These are phyloP conservation scores for Stenodera caucasica DNA, from an alignment of 2,888 invertebrate genomes.

Conservation along the genomic window DNA sequence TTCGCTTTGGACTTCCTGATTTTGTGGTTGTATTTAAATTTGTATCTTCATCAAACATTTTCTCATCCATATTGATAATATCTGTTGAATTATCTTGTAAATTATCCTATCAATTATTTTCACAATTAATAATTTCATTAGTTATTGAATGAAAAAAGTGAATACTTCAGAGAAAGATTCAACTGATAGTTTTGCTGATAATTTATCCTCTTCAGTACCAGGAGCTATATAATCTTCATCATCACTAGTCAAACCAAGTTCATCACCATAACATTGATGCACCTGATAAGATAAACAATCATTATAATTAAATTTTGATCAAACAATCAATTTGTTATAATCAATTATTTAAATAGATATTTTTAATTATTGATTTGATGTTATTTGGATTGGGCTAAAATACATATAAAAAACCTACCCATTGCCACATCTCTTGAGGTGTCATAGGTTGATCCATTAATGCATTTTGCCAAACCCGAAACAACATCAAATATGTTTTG, in stretches of 20 bases:
- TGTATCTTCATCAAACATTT: not conserved
- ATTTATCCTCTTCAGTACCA: constrained; percentile 59
- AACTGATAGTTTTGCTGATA: constrained; percentile 57
- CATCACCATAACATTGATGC: constrained; percentile 91
- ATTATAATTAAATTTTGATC: too few relatives aligned
- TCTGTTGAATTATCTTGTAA: not conserved
- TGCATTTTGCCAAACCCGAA: constrained; percentile 95
- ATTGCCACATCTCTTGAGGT: constrained; percentile 84
- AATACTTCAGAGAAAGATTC: constrained; percentile 52
- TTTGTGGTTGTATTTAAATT: not conserved
- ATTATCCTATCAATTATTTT: not conserved
- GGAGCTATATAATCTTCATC: constrained; percentile 84
- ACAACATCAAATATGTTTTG: constrained; percentile 93
- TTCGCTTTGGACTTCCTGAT: not conserved
- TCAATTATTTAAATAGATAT: not conserved
- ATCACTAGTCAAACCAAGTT: constrained; percentile 89
- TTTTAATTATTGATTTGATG: constrained; percentile 9
- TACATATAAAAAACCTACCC: constrained; percentile 61
- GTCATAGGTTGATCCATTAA: constrained; percentile 86
- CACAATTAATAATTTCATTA: constrained; percentile 7
- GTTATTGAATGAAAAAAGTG: not conserved
- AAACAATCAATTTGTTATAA: not conserved
- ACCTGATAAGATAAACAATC: constrained; percentile 59
- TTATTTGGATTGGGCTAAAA: constrained; percentile 9
- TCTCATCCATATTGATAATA: constrained; percentile 36